Conservation (phyloP, 2,797 vertebrate genomes). For the Coluber constrictor region DNA sequence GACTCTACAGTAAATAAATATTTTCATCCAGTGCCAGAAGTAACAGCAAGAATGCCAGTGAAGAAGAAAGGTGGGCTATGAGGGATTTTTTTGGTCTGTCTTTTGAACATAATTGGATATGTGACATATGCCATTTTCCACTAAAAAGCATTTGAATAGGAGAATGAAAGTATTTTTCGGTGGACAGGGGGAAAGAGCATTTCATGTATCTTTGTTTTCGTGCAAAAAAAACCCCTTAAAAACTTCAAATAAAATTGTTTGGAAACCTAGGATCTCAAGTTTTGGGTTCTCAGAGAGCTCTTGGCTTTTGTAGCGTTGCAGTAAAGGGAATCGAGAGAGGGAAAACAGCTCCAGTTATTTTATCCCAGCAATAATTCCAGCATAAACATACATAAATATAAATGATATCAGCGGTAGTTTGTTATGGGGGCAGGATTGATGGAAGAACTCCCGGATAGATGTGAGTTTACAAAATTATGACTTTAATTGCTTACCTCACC, state of each 20-base stretch:
- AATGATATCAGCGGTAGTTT: not conserved
- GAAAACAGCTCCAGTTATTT: not conserved
- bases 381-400: not conserved
- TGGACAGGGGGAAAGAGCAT: slow-evolving; percentile 39
- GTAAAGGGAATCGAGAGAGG: not conserved
- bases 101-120: slow-evolving; percentile 50
- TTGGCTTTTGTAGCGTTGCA: not conserved
- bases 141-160: slow-evolving; percentile 49
- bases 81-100: slow-evolving; percentile 59
- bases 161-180: slow-evolving; percentile 44
- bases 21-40: slow-evolving; percentile 66
- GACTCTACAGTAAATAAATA: slow-evolving; percentile 58
- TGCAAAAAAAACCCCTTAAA: not conserved
- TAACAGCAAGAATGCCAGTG: slow-evolving; percentile 87
- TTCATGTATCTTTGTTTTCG: not conserved
- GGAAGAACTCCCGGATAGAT: not conserved
- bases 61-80: slow-evolving; percentile 92
- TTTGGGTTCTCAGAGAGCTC: not conserved
- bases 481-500: not conserved
- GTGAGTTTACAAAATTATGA: not conserved
- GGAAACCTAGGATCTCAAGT: slow-evolving; percentile 7
- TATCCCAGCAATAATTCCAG: not conserved
- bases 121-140: slow-evolving; percentile 47
- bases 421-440: not conserved
- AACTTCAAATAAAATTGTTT: not conserved